Evolutionary conservation across 2,113 vertebrate genomes (phyloP).

Genomic region (Charina bottae): DNA sequence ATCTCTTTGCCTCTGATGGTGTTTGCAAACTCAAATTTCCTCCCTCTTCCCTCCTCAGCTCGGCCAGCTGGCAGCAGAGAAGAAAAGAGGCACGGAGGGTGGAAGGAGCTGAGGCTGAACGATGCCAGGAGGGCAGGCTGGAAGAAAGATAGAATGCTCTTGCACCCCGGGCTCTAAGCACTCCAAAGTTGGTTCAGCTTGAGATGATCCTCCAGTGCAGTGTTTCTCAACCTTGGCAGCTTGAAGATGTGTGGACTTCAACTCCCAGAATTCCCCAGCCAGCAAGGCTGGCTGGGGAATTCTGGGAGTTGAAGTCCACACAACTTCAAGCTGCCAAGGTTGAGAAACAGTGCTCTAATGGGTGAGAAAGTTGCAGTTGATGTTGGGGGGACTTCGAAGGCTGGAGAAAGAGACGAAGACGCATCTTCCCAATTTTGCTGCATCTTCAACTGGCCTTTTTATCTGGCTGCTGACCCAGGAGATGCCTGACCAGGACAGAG

Average conservation of each 20-base stretch:
- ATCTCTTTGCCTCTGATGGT: not conserved
- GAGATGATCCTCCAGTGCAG: not conserved
- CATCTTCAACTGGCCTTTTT: not conserved
- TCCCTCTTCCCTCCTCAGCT: not conserved
- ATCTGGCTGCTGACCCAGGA: not conserved
- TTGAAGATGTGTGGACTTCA: not conserved
- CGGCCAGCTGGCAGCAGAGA: not conserved
- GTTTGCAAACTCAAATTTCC: not conserved
- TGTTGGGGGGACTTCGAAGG: not conserved
- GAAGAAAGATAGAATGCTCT: not conserved
- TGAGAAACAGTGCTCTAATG: too few species aligned
- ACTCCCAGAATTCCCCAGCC: too few species aligned
- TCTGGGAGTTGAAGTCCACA: too few species aligned
- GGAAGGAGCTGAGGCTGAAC: not conserved
- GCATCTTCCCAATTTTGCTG: not conserved
- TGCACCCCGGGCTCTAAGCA: not conserved
- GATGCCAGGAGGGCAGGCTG: too few species aligned
- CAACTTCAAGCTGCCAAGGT: too few species aligned
- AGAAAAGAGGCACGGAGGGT: not conserved
- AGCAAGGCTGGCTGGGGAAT: too few species aligned
- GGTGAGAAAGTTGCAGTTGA: not conserved
- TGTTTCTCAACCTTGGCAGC: not conserved
- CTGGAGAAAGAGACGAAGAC: not conserved
- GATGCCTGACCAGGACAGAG: too few species aligned
- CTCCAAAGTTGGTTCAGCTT: not conserved